These are phyloP conservation scores for Eriocheir sinensis DNA, from an alignment of 1,140 invertebrate genomes.

Conservation along the genomic window DNA sequence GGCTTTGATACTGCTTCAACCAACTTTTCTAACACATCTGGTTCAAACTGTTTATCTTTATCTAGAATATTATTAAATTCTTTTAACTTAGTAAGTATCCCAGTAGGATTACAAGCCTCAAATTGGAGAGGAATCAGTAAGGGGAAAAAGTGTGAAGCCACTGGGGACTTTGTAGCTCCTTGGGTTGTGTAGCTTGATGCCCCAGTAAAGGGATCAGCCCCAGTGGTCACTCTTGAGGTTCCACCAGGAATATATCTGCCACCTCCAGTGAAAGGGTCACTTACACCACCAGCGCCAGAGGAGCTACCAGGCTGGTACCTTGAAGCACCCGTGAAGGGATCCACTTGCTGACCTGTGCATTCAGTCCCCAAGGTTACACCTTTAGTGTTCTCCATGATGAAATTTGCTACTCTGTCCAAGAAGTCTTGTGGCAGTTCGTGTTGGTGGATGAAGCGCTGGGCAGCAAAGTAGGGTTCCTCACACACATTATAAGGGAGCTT, in stretches of 20 bases:
- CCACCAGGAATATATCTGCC: conserved; percentile 69
- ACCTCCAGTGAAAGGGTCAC: conserved; percentile 82
- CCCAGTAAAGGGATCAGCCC: conserved; percentile 35
- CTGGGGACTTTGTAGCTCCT: conserved; percentile 70
- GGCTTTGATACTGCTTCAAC: conserved; percentile 57
- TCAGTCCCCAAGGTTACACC: conserved; percentile 75
- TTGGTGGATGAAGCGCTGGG: conserved; percentile 86
- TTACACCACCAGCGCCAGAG: conserved; percentile 1
- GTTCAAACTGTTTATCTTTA: conserved; percentile 51
- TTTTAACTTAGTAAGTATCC: conserved; percentile 82
- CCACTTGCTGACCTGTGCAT: conserved; percentile 35
- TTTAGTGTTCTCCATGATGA: conserved; percentile 92
- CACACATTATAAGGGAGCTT: conserved; percentile 95
- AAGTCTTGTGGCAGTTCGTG: conserved; percentile 93
- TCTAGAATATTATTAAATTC: conserved; percentile 78
- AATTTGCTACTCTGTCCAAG: conserved; percentile 97
- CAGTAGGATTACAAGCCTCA: conserved; percentile 80
- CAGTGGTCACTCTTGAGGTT: neutral
- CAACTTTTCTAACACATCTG: conserved; percentile 62
- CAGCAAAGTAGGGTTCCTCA: conserved; percentile 87
- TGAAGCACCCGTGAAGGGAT: conserved; percentile 73
- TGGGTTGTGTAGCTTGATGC: conserved; percentile 47
- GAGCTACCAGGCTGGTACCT: conserved; percentile 56
- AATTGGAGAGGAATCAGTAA: conserved; percentile 70
- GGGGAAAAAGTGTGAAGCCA: conserved; percentile 78